Evolutionary conservation across 2,113 vertebrate genomes (phyloP).

Genomic region (Delphinus delphis): DNA sequence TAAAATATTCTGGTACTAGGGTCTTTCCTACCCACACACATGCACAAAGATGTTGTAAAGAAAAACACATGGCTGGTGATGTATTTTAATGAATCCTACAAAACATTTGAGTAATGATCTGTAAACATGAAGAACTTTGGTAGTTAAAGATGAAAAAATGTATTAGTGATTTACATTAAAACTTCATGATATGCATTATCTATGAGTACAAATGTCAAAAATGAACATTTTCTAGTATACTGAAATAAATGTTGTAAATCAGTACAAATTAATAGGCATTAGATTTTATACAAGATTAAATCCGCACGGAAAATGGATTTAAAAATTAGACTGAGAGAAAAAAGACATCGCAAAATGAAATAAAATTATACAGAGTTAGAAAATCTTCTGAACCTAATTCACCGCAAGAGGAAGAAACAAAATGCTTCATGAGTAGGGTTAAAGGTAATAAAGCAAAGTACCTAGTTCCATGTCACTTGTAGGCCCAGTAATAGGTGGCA

Average conservation of each 20-base stretch:
- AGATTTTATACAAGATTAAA: conserved; percentile 48
- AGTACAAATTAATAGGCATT: background rate
- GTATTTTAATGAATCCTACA: conserved; percentile 46
- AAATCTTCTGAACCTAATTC: conserved; percentile 64
- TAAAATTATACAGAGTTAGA: conserved; percentile 24
- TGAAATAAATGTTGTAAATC: conserved; percentile 18
- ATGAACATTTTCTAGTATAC: conserved; percentile 12
- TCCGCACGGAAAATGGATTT: conserved; percentile 16
- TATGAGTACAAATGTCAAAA: conserved; percentile 48
- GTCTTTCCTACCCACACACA: background rate
- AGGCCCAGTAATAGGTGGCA: background rate
- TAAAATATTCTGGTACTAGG: conserved; percentile 44
- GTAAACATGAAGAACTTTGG: conserved; percentile 35
- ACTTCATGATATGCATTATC: conserved; percentile 39
- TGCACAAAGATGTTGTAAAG: conserved; percentile 8
- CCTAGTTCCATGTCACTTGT: background rate
- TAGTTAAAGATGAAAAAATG: conserved; percentile 32
- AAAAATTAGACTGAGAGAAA: conserved; percentile 52
- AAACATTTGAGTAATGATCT: conserved; percentile 19
- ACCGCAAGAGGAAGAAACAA: conserved; percentile 59
- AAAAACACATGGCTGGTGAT: conserved; percentile 1
- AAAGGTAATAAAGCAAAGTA: conserved; percentile 20
- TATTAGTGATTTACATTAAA: conserved; percentile 56
- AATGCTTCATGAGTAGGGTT: background rate
- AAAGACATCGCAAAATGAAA: background rate